Evolutionary conservation across 1,140 invertebrate species (phyloP).

Genomic region (Bombus difficillimus): DNA sequence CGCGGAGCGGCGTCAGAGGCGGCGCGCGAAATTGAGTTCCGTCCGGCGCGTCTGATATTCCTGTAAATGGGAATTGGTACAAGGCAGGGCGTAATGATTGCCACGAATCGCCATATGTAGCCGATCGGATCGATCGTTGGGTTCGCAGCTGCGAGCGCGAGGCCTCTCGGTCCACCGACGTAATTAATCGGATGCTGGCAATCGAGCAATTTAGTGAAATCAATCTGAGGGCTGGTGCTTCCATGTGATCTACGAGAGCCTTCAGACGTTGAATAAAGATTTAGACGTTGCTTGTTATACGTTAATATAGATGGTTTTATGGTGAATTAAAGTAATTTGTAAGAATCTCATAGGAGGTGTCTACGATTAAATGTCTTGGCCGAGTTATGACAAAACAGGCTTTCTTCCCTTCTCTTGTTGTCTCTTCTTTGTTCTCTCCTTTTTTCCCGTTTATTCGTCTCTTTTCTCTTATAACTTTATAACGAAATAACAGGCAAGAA

Average conservation of each 20-base stretch:
- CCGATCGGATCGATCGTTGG: conserved; percentile 49
- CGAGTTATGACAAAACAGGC: too few relatives aligned
- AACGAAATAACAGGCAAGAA: too few relatives aligned
- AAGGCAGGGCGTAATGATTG: conserved; percentile 53
- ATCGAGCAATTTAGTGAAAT: conserved; percentile 61
- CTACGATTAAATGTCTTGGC: too few relatives aligned
- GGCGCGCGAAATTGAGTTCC: conserved; percentile 35
- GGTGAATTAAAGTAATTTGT: too few relatives aligned
- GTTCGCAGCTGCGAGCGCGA: conserved; percentile 48
- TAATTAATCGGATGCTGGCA: conserved; percentile 61
- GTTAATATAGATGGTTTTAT: too few relatives aligned
- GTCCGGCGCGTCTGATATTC: conserved; percentile 48
- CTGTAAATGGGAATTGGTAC: conserved; percentile 69
- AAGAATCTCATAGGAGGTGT: too few relatives aligned
- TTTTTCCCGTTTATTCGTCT: too few relatives aligned
- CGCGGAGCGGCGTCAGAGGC: not conserved
- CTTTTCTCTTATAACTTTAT: too few relatives aligned
- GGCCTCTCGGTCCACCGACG: conserved; percentile 24
- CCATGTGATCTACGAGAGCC: not conserved
- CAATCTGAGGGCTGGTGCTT: not conserved
- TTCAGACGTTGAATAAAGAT: conserved; percentile 1
- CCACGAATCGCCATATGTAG: conserved; percentile 40
- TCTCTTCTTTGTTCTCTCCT: too few relatives aligned
- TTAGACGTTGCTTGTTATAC: not conserved
- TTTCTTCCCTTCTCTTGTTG: too few relatives aligned